Evolutionary conservation across 2,113 vertebrate species (phyloP), one percentile per base, ranked within the genome.

Genomic region (Tor tambroides): DNA sequence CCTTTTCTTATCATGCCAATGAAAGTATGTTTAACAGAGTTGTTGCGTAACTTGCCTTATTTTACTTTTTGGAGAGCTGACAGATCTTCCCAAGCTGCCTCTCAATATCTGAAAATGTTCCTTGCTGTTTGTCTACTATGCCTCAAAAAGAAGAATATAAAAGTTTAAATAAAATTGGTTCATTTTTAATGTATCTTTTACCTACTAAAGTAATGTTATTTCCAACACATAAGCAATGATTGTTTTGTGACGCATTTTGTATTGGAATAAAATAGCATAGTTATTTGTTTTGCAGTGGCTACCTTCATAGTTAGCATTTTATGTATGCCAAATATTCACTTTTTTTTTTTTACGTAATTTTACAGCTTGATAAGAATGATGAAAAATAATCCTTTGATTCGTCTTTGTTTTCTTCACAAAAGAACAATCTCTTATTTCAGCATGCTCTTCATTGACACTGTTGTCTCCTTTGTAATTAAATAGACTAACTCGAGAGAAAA

Each of bases 11-110:
- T 23, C 6, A 14, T 15, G 30, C 69, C 71, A 82, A 56, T 11
- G 3, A 67, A 35, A 46, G 35, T 30, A 77, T 67, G 15, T 88
- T 88, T 77, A 83, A 86, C 51, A 59, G 59, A 38, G 43, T 32
- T 81, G 56, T 82, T 81, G 26, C 61, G 75, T 26, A 85, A 54
- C 43, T 46, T 2, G 0, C 10, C 43, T 46, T 46, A 46, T 46
- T 46, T 46, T 46, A 46, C 43, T 63, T 80, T 43, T n/a, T 32
- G 32, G 41, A 75, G 32, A 35, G 35, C 54, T 85, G 56, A 67
- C 15, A 51, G 26, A 35, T 79, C 21, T 46, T 21, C 32, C 8
- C 8, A 23, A 23, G 69, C 69, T 72, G 19, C 35, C 69, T 72
- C 3, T 72, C 69, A 72, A n/a, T n/a, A n/a, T n/a, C 19, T 2